Percentiles rank a stretch among this genome's conserved stretches.
Conservation (phyloP, 1,140 invertebrate species). For the Macrobrachium nipponense region DNA sequence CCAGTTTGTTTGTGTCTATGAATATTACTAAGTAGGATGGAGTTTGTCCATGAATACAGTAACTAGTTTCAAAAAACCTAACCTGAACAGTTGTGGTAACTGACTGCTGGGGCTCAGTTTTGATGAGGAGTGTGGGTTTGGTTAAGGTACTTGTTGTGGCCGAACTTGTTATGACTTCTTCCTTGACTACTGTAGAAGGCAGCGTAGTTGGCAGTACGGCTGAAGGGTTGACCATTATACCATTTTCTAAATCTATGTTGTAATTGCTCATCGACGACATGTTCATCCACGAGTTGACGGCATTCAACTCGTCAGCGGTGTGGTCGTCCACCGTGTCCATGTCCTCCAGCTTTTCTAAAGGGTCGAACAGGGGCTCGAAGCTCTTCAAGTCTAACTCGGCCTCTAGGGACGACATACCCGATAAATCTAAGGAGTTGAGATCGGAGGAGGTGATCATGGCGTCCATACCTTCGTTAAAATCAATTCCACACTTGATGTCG, state of each 20-base stretch:
- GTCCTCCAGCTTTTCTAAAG: constrained; percentile 56
- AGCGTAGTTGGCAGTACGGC: constrained; percentile 54
- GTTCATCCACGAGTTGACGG: constrained; percentile 62
- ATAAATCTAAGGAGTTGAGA: constrained; percentile 64
- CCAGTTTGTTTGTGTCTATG: too few relatives aligned
- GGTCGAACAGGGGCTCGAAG: constrained; percentile 72
- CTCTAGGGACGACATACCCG: constrained; percentile 70
- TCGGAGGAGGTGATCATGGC: constrained; percentile 67
- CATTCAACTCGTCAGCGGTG: constrained; percentile 37
- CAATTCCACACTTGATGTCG: constrained; percentile 85
- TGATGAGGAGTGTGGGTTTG: constrained; percentile 48
- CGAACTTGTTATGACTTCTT: constrained; percentile 24
- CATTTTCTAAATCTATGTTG: constrained; percentile 59
- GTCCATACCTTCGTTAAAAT: constrained; percentile 76
- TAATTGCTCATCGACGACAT: constrained; percentile 61
- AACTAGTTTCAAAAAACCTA: neutral
- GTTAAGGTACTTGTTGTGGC: constrained; percentile 26
- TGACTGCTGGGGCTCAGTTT: constrained; percentile 52
- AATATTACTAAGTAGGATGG: too few relatives aligned
- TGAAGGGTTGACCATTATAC: constrained; percentile 63
- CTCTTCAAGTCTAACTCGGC: constrained; percentile 76
- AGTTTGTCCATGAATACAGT: too few relatives aligned
- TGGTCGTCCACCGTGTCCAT: constrained; percentile 52
- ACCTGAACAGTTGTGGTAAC: constrained; percentile 46
- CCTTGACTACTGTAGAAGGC: constrained; percentile 18